Percentiles rank a stretch among this genome's conserved stretches.
Evolutionary conservation across 2,888 invertebrate species (phyloP).

Genomic region (Microplitis manilae): DNA sequence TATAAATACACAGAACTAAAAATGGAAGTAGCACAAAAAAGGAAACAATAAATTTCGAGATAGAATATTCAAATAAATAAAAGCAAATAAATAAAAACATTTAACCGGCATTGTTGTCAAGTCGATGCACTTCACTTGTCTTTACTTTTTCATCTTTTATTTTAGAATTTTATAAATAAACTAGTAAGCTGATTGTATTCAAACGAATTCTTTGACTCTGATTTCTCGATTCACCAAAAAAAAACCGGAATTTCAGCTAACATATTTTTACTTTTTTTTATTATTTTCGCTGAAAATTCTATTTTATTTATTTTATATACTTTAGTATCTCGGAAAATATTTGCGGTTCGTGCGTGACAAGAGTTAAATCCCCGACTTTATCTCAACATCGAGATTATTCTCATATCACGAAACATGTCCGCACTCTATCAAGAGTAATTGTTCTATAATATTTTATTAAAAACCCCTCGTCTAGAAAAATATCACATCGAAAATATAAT

Average conservation of each 20-base stretch:
- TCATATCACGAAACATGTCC: too few relatives aligned
- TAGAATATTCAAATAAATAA: background rate
- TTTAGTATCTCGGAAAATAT: conserved; percentile 33
- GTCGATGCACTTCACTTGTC: conserved; percentile 45
- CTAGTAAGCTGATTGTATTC: background rate
- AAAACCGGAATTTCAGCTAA: background rate
- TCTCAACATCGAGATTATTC: conserved; percentile 37
- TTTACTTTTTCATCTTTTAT: background rate
- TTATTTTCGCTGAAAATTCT: background rate
- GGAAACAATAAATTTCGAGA: conserved; percentile 12
- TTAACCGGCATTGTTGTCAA: conserved; percentile 40
- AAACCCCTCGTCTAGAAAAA: too few relatives aligned
- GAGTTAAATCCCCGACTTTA: conserved; percentile 35
- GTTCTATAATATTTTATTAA: background rate
- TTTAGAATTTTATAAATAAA: background rate
- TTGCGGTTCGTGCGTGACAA: conserved; percentile 20
- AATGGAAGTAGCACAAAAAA: conserved; percentile 13
- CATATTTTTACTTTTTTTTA: conserved; percentile 3
- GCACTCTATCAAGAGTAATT: conserved; percentile 18
- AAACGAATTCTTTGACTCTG: conserved; percentile 4
- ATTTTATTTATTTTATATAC: background rate
- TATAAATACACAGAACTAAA: background rate
- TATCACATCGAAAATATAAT: too few relatives aligned
- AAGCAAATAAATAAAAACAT: background rate
- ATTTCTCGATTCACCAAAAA: background rate